Conservation (phyloP, 1,140 invertebrate genomes). For the Drosophila melanica region DNA sequence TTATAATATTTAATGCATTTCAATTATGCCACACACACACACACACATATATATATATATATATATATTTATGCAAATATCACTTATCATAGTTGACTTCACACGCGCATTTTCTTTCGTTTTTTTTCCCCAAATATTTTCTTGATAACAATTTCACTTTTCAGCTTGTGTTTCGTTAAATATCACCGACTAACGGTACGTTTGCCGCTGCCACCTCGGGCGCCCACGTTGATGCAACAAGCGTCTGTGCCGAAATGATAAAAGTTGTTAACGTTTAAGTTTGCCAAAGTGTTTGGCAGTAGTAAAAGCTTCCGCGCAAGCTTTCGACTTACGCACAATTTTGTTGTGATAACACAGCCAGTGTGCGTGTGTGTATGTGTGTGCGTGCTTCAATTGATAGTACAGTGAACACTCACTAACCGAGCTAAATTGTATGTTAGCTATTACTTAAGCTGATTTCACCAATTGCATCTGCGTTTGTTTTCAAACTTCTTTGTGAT, state of each 20-base stretch:
- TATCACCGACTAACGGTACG: conserved; percentile 18
- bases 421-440: no score
- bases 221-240: conserved; percentile 63
- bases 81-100: conserved; percentile 16
- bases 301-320: conserved; percentile 43
- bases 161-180: not conserved
- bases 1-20: not conserved
- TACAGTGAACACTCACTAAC: not conserved
- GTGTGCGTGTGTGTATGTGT: conserved; percentile 2
- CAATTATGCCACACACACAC: conserved; percentile 9
- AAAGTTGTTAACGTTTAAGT: conserved; percentile 43
- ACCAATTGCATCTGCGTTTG: no score
- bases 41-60: not conserved
- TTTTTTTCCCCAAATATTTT: conserved; percentile 13
- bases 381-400: not conserved
- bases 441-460: no score
- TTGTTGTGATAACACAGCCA: conserved; percentile 15
- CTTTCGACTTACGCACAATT: conserved; percentile 2
- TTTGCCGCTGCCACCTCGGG: conserved; percentile 1
- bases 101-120: conserved; percentile 12
- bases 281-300: conserved; percentile 23
- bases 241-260: conserved; percentile 65
- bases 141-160: not conserved
- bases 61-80: conserved; percentile 24
- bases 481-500: no score